These are phyloP conservation scores for Drosophila siamana DNA, from an alignment of 2,888 invertebrate genomes.

Conservation along the genomic window DNA sequence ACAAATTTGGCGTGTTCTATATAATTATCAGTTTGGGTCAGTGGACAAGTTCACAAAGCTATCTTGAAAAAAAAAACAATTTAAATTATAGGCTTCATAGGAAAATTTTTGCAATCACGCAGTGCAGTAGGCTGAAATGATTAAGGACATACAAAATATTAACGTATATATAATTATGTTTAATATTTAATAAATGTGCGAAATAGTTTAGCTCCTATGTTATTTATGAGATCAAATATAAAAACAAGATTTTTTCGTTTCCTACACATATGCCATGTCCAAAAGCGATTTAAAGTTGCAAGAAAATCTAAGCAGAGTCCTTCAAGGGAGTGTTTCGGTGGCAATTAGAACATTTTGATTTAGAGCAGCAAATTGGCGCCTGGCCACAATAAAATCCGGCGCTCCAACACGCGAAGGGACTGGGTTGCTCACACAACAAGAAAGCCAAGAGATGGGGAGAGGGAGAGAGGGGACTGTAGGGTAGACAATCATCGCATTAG, in stretches of 20 bases:
- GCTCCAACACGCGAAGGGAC: neutral
- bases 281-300: neutral
- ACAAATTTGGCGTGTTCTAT: conserved; percentile 4
- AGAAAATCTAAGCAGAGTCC: neutral
- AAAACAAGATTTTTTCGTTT: too few species aligned
- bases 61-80: neutral
- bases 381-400: conserved; percentile 34
- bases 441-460: neutral
- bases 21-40: conserved; percentile 20
- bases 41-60: conserved; percentile 16
- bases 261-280: neutral
- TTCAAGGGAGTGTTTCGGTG: conserved; percentile 10
- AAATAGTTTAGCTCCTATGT: too few species aligned
- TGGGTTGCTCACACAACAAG: neutral
- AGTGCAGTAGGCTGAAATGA: neutral
- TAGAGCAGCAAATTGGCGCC: conserved; percentile 62
- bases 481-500: conserved; percentile 42
- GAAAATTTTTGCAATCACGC: neutral
- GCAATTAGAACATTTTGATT: conserved; percentile 47
- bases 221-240: too few species aligned
- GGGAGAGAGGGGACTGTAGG: neutral
- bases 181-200: too few species aligned
- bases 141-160: neutral
- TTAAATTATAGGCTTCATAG: neutral
- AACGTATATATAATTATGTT: too few species aligned